Evolutionary conservation across 64 coral and sea anemone species (phyloP), one percentile per base, ranked within the genome.

Genomic region (Pachyseris speciosa): DNA sequence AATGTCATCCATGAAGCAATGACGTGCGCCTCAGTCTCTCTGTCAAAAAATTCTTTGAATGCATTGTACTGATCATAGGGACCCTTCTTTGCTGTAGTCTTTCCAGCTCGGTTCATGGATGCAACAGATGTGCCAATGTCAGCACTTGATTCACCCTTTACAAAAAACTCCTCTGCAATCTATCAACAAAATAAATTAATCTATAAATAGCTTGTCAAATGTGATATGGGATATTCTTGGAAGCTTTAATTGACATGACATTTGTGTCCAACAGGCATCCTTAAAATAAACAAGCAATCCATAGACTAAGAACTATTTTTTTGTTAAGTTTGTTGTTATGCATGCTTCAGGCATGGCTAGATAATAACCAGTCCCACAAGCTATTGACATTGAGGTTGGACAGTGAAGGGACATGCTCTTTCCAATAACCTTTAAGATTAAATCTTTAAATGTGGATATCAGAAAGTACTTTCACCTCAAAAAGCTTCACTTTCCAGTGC

Each of bases 1-100:
- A 87, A 87, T 57, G 43, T 17, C 72, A 89, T 38, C 88, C 88
- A 90, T 2, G 40, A 25, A 41, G 87, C 37, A 27, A 89, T 58
- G 2, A 89, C 25, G 29, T 89, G 73, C 43, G 72, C 87, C 60
- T 90, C 88, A 16, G 88, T 90, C 29, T 90, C 88, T 30, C 75
- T 66, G n/a, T 65, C 76, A 31, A 67, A 49, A 36, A 83, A 90
- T 20, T 90, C 74, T 36, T 90, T 78, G 34, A 66, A 90, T 5
- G 88, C 60, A 90, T 90, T 90, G 28, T 90, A 83, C 13, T 90
- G 41, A 30, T 90, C 64, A 13, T 83, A 76, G 47, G 88, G 75
- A 22, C 88, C 88, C 20, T 41, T 72, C 20, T 69, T 90, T 0
- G 88, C 74, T 37, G 78, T 90, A n/a, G 64, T 49, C 29, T 90